Evolutionary conservation across 2,797 vertebrate species (phyloP).

Genomic region (Acrossocheilus fasciatus): DNA sequence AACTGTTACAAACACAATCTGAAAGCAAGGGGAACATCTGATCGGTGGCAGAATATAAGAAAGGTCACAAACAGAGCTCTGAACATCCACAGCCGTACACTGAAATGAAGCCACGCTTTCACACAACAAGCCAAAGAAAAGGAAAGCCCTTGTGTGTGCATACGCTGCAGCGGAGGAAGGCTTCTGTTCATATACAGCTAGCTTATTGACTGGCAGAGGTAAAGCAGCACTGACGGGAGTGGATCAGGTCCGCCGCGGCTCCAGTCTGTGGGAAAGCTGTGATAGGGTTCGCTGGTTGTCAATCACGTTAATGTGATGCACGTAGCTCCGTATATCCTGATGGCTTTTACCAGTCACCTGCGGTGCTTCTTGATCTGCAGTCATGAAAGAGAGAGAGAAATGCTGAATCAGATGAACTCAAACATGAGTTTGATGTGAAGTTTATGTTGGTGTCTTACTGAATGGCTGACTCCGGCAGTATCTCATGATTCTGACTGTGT

Average conservation of each 20-base stretch:
- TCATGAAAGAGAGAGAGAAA: slow-evolving; percentile 38
- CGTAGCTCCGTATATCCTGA: slow-evolving; percentile 90
- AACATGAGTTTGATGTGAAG: neutral
- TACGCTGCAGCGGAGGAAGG: slow-evolving; percentile 20
- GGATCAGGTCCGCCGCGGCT: slow-evolving; percentile 91
- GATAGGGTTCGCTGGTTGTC: slow-evolving; percentile 99
- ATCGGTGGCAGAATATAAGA: neutral
- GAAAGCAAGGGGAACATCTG: neutral
- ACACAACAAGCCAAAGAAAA: neutral
- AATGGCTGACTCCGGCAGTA: slow-evolving; percentile 93
- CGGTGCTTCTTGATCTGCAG: slow-evolving; percentile 88
- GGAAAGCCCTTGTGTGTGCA: slow-evolving; percentile 15
- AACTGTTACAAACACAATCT: neutral
- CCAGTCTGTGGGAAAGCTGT: slow-evolving; percentile 94
- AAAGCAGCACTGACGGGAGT: slow-evolving; percentile 69
- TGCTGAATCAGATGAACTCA: neutral
- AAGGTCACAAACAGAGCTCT: neutral
- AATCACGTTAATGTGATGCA: slow-evolving; percentile 94
- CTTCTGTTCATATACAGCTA: slow-evolving; percentile 31
- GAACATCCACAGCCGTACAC: neutral
- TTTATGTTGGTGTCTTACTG: slow-evolving; percentile 83
- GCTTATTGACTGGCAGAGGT: slow-evolving; percentile 72
- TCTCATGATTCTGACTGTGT: slow-evolving; percentile 91
- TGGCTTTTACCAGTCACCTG: slow-evolving; percentile 90
- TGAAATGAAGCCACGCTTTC: slow-evolving; percentile 11